A percentile compares a stretch with the other conserved stretches of the same genome.
phyloP scores from a whole-genome alignment of 1,140 invertebrate genomes.

The Stenopsyche tienmushanensis region DNA sequence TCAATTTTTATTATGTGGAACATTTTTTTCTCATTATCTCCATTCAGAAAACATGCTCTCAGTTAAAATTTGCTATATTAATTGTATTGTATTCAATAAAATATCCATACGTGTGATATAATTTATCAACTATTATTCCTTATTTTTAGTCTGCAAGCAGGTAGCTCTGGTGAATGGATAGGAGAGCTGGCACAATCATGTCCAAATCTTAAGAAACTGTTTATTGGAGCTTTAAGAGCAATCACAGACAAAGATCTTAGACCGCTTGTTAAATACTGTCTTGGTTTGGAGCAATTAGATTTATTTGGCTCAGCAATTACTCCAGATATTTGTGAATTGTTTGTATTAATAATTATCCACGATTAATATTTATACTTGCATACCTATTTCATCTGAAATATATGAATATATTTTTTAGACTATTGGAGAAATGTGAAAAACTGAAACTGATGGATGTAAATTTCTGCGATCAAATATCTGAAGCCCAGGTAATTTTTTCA shows the following conservation, averaged over 20 bases:
- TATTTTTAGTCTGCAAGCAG: conserved; percentile 52
- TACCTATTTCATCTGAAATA: not conserved
- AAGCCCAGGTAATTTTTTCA: conserved; percentile 65
- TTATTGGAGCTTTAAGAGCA: conserved; percentile 74
- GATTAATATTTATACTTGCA: conserved; percentile 15
- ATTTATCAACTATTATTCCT: not conserved
- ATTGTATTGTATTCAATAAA: not conserved
- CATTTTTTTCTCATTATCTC: too few species aligned
- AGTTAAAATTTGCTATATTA: not conserved
- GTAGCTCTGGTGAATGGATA: conserved; percentile 57
- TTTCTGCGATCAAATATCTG: conserved; percentile 78
- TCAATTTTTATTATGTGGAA: too few species aligned
- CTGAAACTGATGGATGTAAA: conserved; percentile 80
- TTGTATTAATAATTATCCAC: conserved; percentile 51
- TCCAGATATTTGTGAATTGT: conserved; percentile 65
- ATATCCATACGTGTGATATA: not conserved
- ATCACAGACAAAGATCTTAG: conserved; percentile 75
- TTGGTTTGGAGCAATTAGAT: conserved; percentile 74
- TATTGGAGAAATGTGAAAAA: conserved; percentile 64
- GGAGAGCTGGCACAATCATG: conserved; percentile 59
- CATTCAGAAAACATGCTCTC: too few species aligned
- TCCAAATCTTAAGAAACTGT: conserved; percentile 70
- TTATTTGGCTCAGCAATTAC: conserved; percentile 79
- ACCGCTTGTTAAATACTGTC: conserved; percentile 65
- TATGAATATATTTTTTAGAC: conserved; percentile 53